Conservation (phyloP, 2,888 invertebrate species). For the Pheosia tremula region DNA sequence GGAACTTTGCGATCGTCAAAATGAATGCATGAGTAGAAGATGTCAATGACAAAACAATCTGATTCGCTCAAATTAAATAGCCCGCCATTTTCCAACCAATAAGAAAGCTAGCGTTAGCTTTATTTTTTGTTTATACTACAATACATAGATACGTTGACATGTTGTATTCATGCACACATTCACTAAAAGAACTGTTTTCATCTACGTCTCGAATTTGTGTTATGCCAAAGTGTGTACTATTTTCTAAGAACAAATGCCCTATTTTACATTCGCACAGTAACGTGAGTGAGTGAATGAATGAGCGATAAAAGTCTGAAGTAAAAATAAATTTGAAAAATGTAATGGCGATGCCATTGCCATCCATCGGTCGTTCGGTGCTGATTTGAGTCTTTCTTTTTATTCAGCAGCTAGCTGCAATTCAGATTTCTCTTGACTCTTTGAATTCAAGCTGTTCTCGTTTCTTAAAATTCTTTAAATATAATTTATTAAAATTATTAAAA, state of each 20-base stretch:
- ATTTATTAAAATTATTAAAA: slow-evolving; percentile 12
- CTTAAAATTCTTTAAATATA: slow-evolving; percentile 14
- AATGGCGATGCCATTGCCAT: slow-evolving; percentile 49
- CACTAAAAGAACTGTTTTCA: slow-evolving; percentile 60
- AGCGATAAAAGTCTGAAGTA: slow-evolving; percentile 33
- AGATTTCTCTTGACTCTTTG: slow-evolving; percentile 7
- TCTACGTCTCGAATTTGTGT: slow-evolving; percentile 35
- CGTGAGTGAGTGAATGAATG: slow-evolving; percentile 47
- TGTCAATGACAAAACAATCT: slow-evolving; percentile 59
- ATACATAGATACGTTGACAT: slow-evolving; percentile 62
- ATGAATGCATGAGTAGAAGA: slow-evolving; percentile 69
- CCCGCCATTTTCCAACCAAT: slow-evolving; percentile 76
- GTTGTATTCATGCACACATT: slow-evolving; percentile 68
- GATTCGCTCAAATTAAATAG: slow-evolving; percentile 76
- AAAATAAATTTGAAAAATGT: slow-evolving; percentile 33
- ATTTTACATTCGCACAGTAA: slow-evolving; percentile 30
- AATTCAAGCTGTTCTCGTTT: slow-evolving; percentile 12
- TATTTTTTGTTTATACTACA: slow-evolving; percentile 81
- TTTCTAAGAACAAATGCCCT: slow-evolving; percentile 22
- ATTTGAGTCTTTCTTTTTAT: slow-evolving; percentile 36
- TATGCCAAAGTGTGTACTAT: slow-evolving; percentile 45
- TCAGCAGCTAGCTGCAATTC: slow-evolving; percentile 26
- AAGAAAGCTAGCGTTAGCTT: slow-evolving; percentile 61
- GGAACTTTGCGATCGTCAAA: slow-evolving; percentile 74
- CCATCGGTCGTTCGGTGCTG: slow-evolving; percentile 40